Evolutionary conservation across 2,113 vertebrate genomes (phyloP), one percentile per base, ranked within the genome.

Genomic region (Okapia johnstoni): DNA sequence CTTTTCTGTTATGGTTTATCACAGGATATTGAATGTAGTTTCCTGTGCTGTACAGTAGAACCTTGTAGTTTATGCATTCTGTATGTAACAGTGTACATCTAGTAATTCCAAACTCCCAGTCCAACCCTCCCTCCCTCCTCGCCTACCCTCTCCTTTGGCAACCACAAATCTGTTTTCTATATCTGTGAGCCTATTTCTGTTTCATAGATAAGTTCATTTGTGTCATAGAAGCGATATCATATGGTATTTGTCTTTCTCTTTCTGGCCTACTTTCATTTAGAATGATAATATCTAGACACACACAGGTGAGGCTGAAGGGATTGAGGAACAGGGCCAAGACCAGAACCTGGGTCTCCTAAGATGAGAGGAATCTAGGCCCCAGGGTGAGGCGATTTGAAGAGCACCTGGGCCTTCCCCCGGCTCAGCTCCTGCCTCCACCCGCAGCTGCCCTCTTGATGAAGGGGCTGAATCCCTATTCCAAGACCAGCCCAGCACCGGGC

Each of bases 391-490:
- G 52, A 17, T 6, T 33, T 40, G 50, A 52, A 73, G 58, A 50
- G 87, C 33, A 30, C 26, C n/a, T 17, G 30, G 81, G 70, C 36
- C 33, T 6, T 54, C 15, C 40, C 94, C 96, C 85, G 97, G 97
- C 90, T 97, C 85, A 96, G 48, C 23, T 46, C 52, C 5, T 81
- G 40, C 43, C 63, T 97, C 90, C 77, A 0, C 66, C 88, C 23
- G 0, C 99, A 99, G 99, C 99, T 96, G 99, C 99, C 98, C 99
- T 99, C 97, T 99, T 99, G 99, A 99, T 99, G 99, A 99, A 99
- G 97, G 99, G 99, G 99, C 99, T 99, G 98, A 99, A 99, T 98
- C 99, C 99, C 76, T 99, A 99, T 98, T 99, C 99, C 97, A 99
- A 99, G 99, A 99, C 99, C 98, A 99, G 99, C 97, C 99, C 99